Evolutionary conservation across 2,888 invertebrate species (phyloP), one percentile per base, ranked within the genome.

Genomic region (Pollenia labialis): DNA sequence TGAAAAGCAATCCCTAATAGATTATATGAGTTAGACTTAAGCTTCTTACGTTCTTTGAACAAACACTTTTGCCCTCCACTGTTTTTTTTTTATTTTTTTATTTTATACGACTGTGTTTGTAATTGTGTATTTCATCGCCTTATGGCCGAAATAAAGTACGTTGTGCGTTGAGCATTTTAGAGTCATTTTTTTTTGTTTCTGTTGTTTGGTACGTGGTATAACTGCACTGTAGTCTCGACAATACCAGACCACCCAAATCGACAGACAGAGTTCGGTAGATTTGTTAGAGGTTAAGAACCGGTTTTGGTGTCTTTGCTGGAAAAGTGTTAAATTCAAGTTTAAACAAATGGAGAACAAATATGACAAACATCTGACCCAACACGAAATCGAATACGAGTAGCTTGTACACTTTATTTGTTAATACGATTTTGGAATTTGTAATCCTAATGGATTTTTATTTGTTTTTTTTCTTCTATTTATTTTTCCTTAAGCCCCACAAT

Each of bases 191-290:
- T 14, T 54, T 32, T 54, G 66, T 48, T 77, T 18, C 54, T 81
- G 56, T 58, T 75, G 42, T 75, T 68, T 80, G 46, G 64, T 76
- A 76, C 80, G 83, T 83, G 71, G 58, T 76, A 56, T 32, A 6
- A 32, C 6, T 64, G 56, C 50, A 60, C 14, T 60, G 60, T 56
- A 62, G 71, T 77, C 56, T 69, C 58, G 52, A 66, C 6, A 40
- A 23, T 48, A 46, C 16, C 54, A 58, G 86, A 81, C 86, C 87
- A 87, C 87, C 87, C 87, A 87, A 77, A 81, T 56, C 60, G 87
- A 32, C 32, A 42, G 54, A 56, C 44, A 42, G 54, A 56, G 62
- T 48, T 81, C 83, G 83, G 83, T 76, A 81, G 32, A 71, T 64
- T 83, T 60, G 40, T 74, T 58, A 76, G 56, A 84, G 71, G 46